Evolutionary conservation across 2,888 invertebrate genomes (phyloP), one percentile per base, ranked within the genome.

Genomic region (Caradrina clavipalpis): DNA sequence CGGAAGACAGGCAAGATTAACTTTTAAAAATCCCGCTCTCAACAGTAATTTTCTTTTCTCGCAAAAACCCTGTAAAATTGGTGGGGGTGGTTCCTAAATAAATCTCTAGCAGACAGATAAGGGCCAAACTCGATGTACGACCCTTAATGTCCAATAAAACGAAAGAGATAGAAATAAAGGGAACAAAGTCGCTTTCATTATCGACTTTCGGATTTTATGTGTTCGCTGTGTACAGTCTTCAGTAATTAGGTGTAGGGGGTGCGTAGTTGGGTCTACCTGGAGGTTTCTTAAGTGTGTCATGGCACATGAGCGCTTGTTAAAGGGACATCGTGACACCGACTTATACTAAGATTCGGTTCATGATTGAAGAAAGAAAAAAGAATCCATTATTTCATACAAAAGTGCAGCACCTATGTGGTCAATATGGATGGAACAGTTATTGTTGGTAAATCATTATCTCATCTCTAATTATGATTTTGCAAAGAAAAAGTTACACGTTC

Each of bases 31-130:
- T 79, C 73, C 55, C 47, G 64, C 66, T 68, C 62, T 80, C 70
- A 82, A 82, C 74, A 82, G 74, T 74, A 82, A 84, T 76, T 84
- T 84, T 78, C 72, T 66, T 72, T 80, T 69, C 61, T 55, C 55
- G 45, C 62, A 75, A 69, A 79, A 79, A 62, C 68, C 83, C 69
- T 82, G 70, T 76, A 73, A 80, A 84, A 82, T 82, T 82, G 72
- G 73, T 69, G 76, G 72, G 83, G 85, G 73, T 84, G 83, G 80
- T 70, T 74, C 83, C 73, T 71, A 83, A 84, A 91, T 91, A 91
- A 91, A 91, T 91, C 91, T 89, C 76, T 78, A 78, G 84, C 76
- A 83, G 90, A 88, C 87, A 90, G 91, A 90, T 89, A 89, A 89
- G 88, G 89, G 86, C 86, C 78, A 76, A 81, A 84, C 81, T 86